A percentile compares a stretch with the other conserved stretches of the same genome.
phyloP scores from a whole-genome alignment of 1,140 invertebrate species.

The Cyrtorhinus lividipennis region DNA sequence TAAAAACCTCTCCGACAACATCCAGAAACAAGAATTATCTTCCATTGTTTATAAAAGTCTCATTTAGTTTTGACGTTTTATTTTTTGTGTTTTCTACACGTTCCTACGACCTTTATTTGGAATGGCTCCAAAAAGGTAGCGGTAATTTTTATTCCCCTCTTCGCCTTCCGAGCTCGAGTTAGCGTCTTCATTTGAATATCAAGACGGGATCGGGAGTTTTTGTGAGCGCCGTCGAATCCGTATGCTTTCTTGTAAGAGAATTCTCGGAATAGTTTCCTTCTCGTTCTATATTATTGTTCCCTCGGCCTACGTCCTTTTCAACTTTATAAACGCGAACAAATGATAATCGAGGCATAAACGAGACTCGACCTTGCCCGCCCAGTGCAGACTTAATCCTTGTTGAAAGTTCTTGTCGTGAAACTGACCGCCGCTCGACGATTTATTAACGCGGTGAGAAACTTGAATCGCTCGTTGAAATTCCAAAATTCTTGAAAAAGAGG shows the following conservation, averaged over 20 bases:
- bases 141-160: background rate
- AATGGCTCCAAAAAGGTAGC: background rate
- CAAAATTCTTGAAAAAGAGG: too few species aligned
- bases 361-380: too few species aligned
- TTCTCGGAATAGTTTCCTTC: background rate
- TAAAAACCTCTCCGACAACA: too few species aligned
- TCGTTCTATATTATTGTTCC: background rate
- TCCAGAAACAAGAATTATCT: background rate
- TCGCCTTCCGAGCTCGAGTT: background rate
- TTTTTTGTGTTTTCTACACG: too few species aligned
- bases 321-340: background rate
- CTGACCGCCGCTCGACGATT: too few species aligned
- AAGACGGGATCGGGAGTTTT: conserved; percentile 5
- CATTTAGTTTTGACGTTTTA: conserved; percentile 9
- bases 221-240: background rate
- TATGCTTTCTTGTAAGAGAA: background rate
- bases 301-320: background rate
- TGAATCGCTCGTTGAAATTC: too few species aligned
- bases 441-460: too few species aligned
- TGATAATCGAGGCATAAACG: too few species aligned
- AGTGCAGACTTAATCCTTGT: too few species aligned
- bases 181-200: conserved; percentile 9
- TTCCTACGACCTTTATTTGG: background rate
- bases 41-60: conserved; percentile 7
- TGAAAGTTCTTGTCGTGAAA: too few species aligned